Conservation (phyloP, 2,797 vertebrate species). For the Linurgus olivaceus region DNA sequence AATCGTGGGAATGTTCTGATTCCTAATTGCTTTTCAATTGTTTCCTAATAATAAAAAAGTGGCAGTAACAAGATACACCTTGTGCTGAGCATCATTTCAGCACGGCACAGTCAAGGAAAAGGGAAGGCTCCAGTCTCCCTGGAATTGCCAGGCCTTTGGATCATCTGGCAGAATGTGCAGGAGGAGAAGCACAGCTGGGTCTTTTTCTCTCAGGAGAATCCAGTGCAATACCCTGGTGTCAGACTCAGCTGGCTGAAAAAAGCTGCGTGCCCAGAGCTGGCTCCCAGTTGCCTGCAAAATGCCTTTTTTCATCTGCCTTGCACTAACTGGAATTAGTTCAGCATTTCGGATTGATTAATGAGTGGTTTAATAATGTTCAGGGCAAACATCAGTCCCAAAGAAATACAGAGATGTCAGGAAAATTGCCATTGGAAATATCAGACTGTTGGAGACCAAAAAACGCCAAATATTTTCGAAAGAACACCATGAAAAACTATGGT, state of each 20-base stretch:
- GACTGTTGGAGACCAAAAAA: not conserved
- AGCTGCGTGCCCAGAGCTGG: not conserved
- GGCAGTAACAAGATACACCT: not conserved
- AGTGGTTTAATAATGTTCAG: not conserved
- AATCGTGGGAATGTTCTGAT: not conserved
- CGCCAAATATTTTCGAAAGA: not conserved
- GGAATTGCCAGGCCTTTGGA: slow-evolving; percentile 42
- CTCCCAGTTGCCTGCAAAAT: slow-evolving; percentile 32
- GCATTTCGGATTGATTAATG: not conserved
- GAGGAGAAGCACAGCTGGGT: slow-evolving; percentile 59
- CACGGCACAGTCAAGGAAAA: not conserved
- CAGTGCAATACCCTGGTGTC: slow-evolving; percentile 46
- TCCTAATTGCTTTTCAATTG: not conserved
- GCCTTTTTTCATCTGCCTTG: slow-evolving; percentile 30
- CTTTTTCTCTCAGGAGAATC: slow-evolving; percentile 56
- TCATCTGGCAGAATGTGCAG: slow-evolving; percentile 59
- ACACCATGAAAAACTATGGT: not conserved
- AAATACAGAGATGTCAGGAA: not conserved
- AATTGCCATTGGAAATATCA: not conserved
- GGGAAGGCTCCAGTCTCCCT: not conserved
- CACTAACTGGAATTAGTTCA: slow-evolving; percentile 26
- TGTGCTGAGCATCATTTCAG: not conserved
- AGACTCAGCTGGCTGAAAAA: slow-evolving; percentile 56
- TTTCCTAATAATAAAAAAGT: not conserved
- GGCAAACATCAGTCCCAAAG: not conserved